Evolutionary conservation across 2,888 invertebrate genomes (phyloP).

Genomic region (Alloscopus bannaensis): DNA sequence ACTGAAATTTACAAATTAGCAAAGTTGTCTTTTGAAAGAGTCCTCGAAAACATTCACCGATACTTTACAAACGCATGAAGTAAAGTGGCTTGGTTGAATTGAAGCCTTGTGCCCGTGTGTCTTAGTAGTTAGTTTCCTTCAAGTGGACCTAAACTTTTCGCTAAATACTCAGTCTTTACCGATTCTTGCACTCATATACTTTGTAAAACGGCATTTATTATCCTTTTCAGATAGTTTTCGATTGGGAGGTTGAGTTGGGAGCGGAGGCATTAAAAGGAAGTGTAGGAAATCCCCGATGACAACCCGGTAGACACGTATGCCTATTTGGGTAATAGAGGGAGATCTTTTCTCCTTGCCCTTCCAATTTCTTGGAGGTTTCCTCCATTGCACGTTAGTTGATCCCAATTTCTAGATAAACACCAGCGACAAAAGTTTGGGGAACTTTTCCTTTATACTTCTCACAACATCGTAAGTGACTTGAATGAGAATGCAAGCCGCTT

Average conservation of each 20-base stretch:
- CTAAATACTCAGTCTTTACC: neutral
- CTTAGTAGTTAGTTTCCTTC: no score
- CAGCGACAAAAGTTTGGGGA: constrained; percentile 11
- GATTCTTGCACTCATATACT: no score
- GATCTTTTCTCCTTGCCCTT: neutral
- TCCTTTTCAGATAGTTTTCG: neutral
- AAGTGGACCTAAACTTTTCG: neutral
- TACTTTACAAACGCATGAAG: no score
- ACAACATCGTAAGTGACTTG: no score
- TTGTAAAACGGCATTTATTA: no score
- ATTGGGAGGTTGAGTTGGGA: neutral
- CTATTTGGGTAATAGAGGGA: no score
- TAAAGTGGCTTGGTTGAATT: no score
- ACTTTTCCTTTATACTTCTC: constrained; percentile 22
- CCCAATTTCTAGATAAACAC: constrained; percentile 23
- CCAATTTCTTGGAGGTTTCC: neutral
- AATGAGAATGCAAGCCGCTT: constrained; percentile 1
- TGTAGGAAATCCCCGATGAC: constrained; percentile 23
- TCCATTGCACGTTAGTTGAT: constrained; percentile 8
- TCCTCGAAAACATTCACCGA: no score
- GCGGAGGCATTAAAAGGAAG: neutral
- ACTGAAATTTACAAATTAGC: no score
- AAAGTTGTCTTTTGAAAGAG: no score
- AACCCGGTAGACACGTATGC: no score
- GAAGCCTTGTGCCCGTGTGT: no score